Evolutionary conservation across 2,888 invertebrate genomes (phyloP).

Genomic region (Minunthozetes semirufus): DNA sequence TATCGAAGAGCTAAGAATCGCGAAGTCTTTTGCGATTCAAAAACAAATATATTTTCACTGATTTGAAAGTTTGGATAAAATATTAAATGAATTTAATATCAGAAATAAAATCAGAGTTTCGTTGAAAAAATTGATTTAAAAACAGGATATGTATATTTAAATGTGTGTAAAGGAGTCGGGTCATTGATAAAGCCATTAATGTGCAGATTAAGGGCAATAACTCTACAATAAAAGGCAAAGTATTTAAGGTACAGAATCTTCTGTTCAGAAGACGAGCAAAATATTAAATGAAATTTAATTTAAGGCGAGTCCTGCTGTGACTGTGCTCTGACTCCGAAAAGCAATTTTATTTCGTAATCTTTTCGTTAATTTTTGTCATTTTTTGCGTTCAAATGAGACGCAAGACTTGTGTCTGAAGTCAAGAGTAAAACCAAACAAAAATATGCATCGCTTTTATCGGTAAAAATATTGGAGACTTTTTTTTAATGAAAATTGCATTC

Average conservation of each 20-base stretch:
- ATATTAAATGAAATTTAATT: constrained; percentile 3
- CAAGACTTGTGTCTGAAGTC: not conserved
- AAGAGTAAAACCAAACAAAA: not conserved
- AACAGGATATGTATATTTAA: constrained; percentile 21
- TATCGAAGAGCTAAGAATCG: not conserved
- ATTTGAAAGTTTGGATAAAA: not conserved
- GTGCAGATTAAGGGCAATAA: constrained; percentile 28
- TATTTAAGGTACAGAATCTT: not conserved
- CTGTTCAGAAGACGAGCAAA: not conserved
- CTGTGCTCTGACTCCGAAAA: constrained; percentile 10
- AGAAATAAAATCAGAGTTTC: not conserved
- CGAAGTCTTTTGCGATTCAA: not conserved
- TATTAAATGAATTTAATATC: not conserved
- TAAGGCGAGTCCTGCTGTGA: constrained; percentile 11
- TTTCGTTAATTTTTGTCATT: constrained; percentile 5
- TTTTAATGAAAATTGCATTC: not conserved
- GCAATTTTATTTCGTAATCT: not conserved
- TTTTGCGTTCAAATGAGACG: not conserved
- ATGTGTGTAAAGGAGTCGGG: constrained; percentile 15
- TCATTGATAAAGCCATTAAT: constrained; percentile 27
- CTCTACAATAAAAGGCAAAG: constrained; percentile 22
- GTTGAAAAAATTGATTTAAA: not conserved
- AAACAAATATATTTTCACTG: not conserved
- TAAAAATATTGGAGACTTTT: not conserved
- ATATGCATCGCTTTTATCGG: not conserved